Base-by-base conservation (phyloP, 2,888 invertebrate genomes). In the Acanthosepion esculentum region DNA sequence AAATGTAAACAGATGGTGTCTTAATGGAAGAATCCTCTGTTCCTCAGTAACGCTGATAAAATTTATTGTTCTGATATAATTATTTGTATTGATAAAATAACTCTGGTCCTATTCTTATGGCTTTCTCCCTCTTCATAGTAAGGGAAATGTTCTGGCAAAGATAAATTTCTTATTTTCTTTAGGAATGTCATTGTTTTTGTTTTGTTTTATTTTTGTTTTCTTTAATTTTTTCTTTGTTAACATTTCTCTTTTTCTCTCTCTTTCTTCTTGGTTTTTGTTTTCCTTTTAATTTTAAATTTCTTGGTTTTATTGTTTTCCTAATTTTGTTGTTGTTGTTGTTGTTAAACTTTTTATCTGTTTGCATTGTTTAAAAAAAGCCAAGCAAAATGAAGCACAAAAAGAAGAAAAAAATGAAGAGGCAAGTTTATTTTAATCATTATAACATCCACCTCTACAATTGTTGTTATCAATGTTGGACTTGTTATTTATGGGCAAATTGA, bases 381-480 rank as follows among this genome's bases (percentile, higher is more conserved):
- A 78, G 10, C 78, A 78, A 23, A 64, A 78, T 78, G 78, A 78
- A 78, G 33, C 78, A n/a, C 78, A n/a, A 78, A n/a, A 59, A 59
- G 23, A n/a, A 78, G n/a, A n/a, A 78, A 29, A 64, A 78, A 78
- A n/a, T 78, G 78, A 78, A 78, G 78, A 78, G 78, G 78, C 78
- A 78, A 78, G 78, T 78, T 78, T 78, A 33, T 78, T 78, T 78
- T 78, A 78, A 78, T 78, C 78, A 78, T 78, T 78, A 78, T 78
- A 33, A 78, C 78, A 78, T 78, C n/a, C 78, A 78, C 78, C 78
- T 78, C n/a, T 78, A 78, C 78, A 78, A 33, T 78, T 78, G n/a
- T 78, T 78, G 78, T 78, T 78, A 78, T 78, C 78, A 78, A 78
- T 78, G 78, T 78, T 78, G 78, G 78, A 78, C 78, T 78, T 78